Evolutionary conservation across 2,888 invertebrate genomes (phyloP).

Genomic region (Sminthurides aquaticus): DNA sequence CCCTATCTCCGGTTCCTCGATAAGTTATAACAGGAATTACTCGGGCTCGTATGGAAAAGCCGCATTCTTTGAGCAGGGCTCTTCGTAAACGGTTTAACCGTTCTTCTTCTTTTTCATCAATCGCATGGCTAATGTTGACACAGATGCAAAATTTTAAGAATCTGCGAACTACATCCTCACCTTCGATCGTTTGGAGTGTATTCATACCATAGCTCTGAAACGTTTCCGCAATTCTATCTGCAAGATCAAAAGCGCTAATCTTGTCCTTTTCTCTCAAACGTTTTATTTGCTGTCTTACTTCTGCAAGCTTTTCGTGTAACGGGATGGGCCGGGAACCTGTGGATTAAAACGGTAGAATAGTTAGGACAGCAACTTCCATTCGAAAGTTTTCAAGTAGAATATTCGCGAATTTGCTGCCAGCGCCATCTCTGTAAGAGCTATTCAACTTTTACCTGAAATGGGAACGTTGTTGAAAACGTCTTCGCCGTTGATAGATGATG

Average conservation of each 20-base stretch:
- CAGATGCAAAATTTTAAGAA: constrained; percentile 1
- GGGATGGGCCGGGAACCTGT: no score
- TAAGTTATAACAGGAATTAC: constrained; percentile 13
- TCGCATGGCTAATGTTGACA: background rate
- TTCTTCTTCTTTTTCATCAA: constrained; percentile 5
- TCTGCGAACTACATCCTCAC: constrained; percentile 1
- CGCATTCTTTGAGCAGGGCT: constrained; percentile 20
- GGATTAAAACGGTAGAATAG: no score
- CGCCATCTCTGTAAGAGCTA: no score
- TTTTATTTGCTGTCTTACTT: background rate
- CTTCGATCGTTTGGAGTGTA: background rate
- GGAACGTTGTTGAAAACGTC: no score
- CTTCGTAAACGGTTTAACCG: background rate
- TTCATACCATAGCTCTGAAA: background rate
- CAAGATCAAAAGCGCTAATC: background rate
- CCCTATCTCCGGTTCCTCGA: background rate
- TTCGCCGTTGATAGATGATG: no score
- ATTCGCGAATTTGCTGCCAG: no score
- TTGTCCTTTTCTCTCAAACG: background rate
- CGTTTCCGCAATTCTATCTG: background rate
- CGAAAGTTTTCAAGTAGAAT: no score
- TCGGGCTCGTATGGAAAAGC: constrained; percentile 9
- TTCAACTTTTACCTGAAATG: no score
- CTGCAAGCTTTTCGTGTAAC: no score
- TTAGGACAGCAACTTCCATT: no score